Conservation (phyloP, 2,797 vertebrate species). For the Astyanax mexicanus region DNA sequence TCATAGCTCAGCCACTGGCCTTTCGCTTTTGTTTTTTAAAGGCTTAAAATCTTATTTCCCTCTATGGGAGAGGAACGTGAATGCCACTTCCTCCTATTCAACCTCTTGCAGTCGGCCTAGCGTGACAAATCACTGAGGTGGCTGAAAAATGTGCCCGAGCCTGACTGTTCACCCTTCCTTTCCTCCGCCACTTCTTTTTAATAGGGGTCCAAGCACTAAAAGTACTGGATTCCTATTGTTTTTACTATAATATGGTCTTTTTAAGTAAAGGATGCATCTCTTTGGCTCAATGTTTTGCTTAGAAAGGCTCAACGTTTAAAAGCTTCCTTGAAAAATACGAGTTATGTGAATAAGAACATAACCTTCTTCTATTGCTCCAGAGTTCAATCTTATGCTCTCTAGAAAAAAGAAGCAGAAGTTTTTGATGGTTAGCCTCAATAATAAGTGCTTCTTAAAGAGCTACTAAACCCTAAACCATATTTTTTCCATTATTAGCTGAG, state of each 20-base stretch:
- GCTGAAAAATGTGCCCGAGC: conserved; percentile 58
- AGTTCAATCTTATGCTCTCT: too few species aligned
- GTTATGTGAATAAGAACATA: too few species aligned
- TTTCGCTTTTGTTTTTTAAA: conserved; percentile 57
- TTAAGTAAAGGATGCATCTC: too few species aligned
- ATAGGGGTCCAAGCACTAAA: not conserved
- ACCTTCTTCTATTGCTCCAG: too few species aligned
- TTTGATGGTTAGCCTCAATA: too few species aligned
- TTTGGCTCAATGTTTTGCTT: conserved; percentile 40
- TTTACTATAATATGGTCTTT: conserved; percentile 15
- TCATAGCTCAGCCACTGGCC: conserved; percentile 19
- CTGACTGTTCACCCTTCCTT: conserved; percentile 49
- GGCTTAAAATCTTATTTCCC: conserved; percentile 64
- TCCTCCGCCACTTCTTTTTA: conserved; percentile 43
- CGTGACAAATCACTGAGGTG: conserved; percentile 60
- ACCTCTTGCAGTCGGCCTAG: conserved; percentile 34
- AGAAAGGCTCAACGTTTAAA: conserved; percentile 14
- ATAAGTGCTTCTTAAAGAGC: too few species aligned
- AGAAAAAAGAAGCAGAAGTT: too few species aligned
- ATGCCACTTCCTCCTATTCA: conserved; percentile 78
- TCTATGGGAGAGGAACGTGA: conserved; percentile 64
- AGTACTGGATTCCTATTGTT: not conserved
- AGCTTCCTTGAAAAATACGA: too few species aligned
- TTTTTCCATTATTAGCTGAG: too few species aligned
- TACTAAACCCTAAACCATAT: too few species aligned